Percentiles rank a stretch among this genome's conserved stretches.
Conservation (phyloP, 2,113 vertebrate genomes). For the Oreochromis tanganicae region DNA sequence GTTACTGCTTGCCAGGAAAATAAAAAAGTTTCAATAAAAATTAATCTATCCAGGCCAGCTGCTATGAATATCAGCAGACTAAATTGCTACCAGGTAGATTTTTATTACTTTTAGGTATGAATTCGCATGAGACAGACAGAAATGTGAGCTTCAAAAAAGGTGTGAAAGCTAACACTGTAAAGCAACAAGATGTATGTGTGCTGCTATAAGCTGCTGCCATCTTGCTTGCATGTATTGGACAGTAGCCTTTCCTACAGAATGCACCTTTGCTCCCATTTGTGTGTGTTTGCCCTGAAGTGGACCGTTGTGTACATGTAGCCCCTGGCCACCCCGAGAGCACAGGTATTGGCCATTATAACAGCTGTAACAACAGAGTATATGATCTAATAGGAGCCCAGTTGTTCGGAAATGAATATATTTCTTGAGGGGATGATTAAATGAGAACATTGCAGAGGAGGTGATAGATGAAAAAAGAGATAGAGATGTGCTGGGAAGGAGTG, state of each 20-base stretch:
- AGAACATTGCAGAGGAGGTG: constrained; percentile 77
- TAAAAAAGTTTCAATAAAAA: background rate
- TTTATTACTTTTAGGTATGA: constrained; percentile 21
- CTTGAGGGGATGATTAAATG: constrained; percentile 77
- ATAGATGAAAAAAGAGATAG: constrained; percentile 67
- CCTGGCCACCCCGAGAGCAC: constrained; percentile 38
- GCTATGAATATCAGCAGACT: background rate
- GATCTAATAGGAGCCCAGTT: constrained; percentile 61
- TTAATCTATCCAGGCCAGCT: background rate
- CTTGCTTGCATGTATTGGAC: background rate
- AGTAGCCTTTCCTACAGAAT: background rate
- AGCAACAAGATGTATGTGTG: background rate
- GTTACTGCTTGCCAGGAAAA: constrained; percentile 29
- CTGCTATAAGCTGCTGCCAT: background rate
- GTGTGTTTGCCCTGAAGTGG: constrained; percentile 6
- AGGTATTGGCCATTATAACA: constrained; percentile 57
- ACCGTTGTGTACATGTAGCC: constrained; percentile 13
- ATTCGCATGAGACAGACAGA: background rate
- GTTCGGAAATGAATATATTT: constrained; percentile 71
- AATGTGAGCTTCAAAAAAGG: background rate
- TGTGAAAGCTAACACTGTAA: background rate
- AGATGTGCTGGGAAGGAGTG: constrained; percentile 64
- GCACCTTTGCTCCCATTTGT: background rate
- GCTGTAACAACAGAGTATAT: constrained; percentile 59
- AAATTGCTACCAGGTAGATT: constrained; percentile 6